Evolutionary conservation across 1,140 invertebrate species (phyloP), one percentile per base, ranked within the genome.

Genomic region (Aleiodes sp.): DNA sequence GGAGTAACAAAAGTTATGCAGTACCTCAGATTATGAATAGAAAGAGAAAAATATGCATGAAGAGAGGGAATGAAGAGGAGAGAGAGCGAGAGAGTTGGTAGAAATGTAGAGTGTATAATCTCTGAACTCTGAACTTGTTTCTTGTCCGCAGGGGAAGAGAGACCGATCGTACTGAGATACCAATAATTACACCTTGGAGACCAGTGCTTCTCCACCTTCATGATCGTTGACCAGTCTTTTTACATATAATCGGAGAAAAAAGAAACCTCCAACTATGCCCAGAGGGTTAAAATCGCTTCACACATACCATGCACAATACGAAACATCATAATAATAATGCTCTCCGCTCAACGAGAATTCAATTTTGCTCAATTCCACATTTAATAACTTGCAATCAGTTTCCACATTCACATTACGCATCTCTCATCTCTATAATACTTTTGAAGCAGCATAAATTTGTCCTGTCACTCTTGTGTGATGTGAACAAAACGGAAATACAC

Each of bases 101-200:
- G 4, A 24, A 60, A 24, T 16, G 19, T 24, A 62, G 37, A 65
- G 65, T 59, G 29, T 60, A 61, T 61, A 52, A 52, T 43, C 39
- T 28, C 21, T 62, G 39, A 68, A 37, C 59, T 43, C 29, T 62
- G 59, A 68, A 46, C 59, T 68, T 62, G 39, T 68, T 68, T 37
- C n/a, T 21, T 52, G 59, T 56, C 39, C 57, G 39, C 12, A 52
- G 21, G 28, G 28, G 28, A 68, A 59, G 28, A 24, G 24, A 59
- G 29, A 67, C 70, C 65, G 72, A 78, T 78, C 70, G 69, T 65
- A 68, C 75, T 68, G 67, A 69, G 76, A 77, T 76, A 77, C 71
- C 70, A 37, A 69, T 78, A 78, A 78, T 75, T 76, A 72, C 73
- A 78, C 74, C 68, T 62, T 71, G 64, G 68, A 67, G 59, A 70